Conservation (phyloP, 2,797 vertebrate genomes). For the Galagoides demidoff region DNA sequence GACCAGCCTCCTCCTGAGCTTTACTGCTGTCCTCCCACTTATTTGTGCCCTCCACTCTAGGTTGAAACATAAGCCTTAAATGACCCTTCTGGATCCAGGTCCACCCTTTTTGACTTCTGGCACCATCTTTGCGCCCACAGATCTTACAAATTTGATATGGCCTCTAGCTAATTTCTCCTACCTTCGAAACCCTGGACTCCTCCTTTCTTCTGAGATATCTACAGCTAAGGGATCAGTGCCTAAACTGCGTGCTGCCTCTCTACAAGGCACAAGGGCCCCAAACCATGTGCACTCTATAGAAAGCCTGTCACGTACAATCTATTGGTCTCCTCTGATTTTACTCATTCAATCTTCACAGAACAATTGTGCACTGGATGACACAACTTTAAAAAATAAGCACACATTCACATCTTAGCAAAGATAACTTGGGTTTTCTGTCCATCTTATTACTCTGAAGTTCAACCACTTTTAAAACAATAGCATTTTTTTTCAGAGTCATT, state of each 20-base stretch:
- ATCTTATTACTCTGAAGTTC: not conserved
- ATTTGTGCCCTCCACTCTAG: not conserved
- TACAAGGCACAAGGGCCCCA: not conserved
- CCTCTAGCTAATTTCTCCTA: not conserved
- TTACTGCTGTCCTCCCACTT: not conserved
- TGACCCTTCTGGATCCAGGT: not conserved
- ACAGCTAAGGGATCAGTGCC: not conserved
- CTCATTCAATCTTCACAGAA: not conserved
- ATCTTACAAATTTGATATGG: not conserved
- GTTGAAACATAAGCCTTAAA: too few relatives aligned
- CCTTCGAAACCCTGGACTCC: not conserved
- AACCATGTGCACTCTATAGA: not conserved
- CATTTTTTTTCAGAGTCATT: not conserved
- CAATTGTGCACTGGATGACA: not conserved
- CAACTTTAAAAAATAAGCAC: not conserved
- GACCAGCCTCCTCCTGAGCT: not conserved
- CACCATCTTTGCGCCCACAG: not conserved
- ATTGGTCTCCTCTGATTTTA: slow-evolving; percentile 7
- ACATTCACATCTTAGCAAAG: not conserved
- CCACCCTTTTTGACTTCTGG: not conserved
- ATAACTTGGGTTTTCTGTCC: not conserved
- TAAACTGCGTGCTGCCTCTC: not conserved
- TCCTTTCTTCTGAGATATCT: not conserved
- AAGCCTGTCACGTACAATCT: not conserved
- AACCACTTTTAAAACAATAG: slow-evolving; percentile 21